Evolutionary conservation across 2,797 vertebrate genomes (phyloP), one percentile per base, ranked within the genome.

Genomic region (Valencia hispanica): DNA sequence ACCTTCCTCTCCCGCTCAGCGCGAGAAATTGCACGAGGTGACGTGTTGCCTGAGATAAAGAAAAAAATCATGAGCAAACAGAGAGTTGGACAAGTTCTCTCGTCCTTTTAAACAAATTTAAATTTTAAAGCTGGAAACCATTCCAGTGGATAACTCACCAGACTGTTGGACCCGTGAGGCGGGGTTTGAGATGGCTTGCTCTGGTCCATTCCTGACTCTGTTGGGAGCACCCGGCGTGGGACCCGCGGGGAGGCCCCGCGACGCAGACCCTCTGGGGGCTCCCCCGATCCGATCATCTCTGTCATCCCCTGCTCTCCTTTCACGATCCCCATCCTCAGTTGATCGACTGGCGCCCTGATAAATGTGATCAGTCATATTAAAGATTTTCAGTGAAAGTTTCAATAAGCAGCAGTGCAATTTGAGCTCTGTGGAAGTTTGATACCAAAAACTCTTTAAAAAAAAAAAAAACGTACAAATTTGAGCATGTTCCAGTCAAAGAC

Each of bases 401-500:
- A 79, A 69, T 39, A 15, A 36, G 59, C 74, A 7, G 1, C 32
- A 70, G 43, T n/a, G 48, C 30, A 34, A 6, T 27, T n/a, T 34
- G 11, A 68, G 30, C 41, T 41, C 43, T 45, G 43, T 9, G 61
- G 11, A 65, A 39, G 32, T 65, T 25, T 27, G 53, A 12, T 1
- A 48, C 8, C 18, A 51, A 55, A 53, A 74, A 8, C 27, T 8
- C 20, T 7, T 14, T n/a, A n/a, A n/a, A n/a, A 36, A 3, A 41
- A 9, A n/a, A 43, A n/a, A 30, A 8, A 39, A 92, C 94, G 95
- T 92, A 99, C 97, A 93, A 99, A 99, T 94, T 99, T 99, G 73
- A 99, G 97, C 97, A 98, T 99, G 94, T 99, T 99, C 98, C 98
- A 99, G 92, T 99, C 98, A 74, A 99, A 99, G 86, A 99, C 97